phyloP scores from a whole-genome alignment of 2,888 invertebrate genomes.

The Epirrita christyi region DNA sequence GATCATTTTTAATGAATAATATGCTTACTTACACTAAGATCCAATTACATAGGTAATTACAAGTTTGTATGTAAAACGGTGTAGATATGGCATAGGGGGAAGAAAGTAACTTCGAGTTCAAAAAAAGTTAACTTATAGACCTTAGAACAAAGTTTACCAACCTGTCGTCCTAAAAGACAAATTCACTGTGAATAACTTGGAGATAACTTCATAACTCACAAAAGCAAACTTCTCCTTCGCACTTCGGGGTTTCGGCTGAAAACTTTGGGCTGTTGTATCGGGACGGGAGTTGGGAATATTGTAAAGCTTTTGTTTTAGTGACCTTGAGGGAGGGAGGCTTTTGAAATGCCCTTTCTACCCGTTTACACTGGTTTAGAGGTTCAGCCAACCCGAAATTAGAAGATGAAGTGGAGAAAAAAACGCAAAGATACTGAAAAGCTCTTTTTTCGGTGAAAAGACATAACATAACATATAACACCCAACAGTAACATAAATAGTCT shows the following conservation, averaged over 20 bases:
- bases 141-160: not conserved
- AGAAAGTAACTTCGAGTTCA: not conserved
- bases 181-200: not conserved
- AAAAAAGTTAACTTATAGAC: not conserved
- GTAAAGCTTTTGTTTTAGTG: constrained; percentile 16
- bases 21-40: too few species aligned
- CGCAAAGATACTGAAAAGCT: not conserved
- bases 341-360: constrained; percentile 7
- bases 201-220: constrained; percentile 16
- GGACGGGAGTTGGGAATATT: not conserved
- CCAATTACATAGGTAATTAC: too few species aligned
- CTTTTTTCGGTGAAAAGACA: too few species aligned
- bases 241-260: not conserved
- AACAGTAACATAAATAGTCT: too few species aligned
- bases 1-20: too few species aligned
- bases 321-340: constrained; percentile 9
- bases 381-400: not conserved
- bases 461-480: too few species aligned
- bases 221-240: constrained; percentile 3
- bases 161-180: not conserved
- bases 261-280: constrained; percentile 6
- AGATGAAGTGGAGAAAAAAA: not conserved
- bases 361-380: not conserved
- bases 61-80: too few species aligned
- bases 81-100: too few species aligned